phyloP scores from a whole-genome alignment of 2,888 invertebrate species.

The Drosophila diplacantha region DNA sequence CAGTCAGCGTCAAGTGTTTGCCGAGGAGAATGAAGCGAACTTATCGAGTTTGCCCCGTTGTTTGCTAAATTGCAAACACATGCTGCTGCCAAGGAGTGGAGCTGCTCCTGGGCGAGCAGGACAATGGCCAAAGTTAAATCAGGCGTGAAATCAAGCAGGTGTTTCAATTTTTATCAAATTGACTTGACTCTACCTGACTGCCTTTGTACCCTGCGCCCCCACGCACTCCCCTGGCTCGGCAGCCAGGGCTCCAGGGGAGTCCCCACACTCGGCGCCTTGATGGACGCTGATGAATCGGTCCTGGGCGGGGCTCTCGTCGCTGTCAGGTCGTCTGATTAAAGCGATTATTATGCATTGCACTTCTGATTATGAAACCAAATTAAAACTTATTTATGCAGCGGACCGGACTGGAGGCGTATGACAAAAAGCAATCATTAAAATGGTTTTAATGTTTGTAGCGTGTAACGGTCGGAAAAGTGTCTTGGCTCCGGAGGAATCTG shows the following conservation, averaged over 20 bases:
- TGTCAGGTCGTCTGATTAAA: constrained; percentile 67
- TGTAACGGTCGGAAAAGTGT: too few species aligned
- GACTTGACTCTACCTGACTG: constrained; percentile 56
- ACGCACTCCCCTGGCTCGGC: too few species aligned
- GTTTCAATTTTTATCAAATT: constrained; percentile 71
- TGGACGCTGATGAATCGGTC: constrained; percentile 55
- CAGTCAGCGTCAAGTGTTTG: constrained; percentile 66
- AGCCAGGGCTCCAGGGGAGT: not conserved
- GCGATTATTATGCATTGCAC: constrained; percentile 67
- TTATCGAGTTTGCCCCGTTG: constrained; percentile 64
- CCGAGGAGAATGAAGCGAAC: constrained; percentile 46
- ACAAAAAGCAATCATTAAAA: constrained; percentile 51
- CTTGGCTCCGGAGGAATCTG: too few species aligned
- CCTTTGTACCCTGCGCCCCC: not conserved
- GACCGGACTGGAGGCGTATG: constrained; percentile 16
- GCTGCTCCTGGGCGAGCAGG: constrained; percentile 44
- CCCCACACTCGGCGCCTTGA: not conserved
- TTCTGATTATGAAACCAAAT: constrained; percentile 66
- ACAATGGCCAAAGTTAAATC: constrained; percentile 71
- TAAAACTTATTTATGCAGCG: constrained; percentile 67
- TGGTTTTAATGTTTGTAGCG: constrained; percentile 47
- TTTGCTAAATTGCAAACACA: constrained; percentile 73
- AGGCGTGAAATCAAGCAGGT: constrained; percentile 74
- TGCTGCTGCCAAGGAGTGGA: constrained; percentile 48
- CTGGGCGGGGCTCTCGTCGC: constrained; percentile 27